A percentile compares a stretch with the other conserved stretches of the same genome.
Evolutionary conservation across 2,888 invertebrate species (phyloP).

Genomic region (Acanthacorydalis orientalis): DNA sequence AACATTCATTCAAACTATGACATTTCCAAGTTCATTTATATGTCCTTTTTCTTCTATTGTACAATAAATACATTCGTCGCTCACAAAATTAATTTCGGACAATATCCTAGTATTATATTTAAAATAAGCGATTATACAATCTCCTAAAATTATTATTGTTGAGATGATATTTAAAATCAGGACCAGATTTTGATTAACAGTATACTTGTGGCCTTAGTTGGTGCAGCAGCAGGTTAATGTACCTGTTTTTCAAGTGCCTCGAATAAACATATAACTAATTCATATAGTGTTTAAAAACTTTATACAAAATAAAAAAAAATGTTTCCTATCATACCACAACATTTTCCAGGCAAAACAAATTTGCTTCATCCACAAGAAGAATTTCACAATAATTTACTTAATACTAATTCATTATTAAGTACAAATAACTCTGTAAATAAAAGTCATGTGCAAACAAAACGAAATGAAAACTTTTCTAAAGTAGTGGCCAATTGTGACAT

Average conservation of each 20-base stretch:
- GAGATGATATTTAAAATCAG: too few species aligned
- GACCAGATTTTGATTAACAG: too few species aligned
- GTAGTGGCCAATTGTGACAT: constrained; percentile 7
- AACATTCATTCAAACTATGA: too few species aligned
- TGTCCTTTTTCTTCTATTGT: too few species aligned
- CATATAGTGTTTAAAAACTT: not conserved
- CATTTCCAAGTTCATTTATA: too few species aligned
- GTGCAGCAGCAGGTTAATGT: too few species aligned
- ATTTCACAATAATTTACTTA: not conserved
- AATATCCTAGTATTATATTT: too few species aligned
- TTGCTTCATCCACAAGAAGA: not conserved
- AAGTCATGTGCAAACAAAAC: constrained; percentile 3
- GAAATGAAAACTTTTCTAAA: not conserved
- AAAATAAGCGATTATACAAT: not conserved
- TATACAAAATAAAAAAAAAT: constrained; percentile 8
- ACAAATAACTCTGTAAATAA: constrained; percentile 7
- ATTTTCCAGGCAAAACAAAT: constrained; percentile 10
- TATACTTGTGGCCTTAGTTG: too few species aligned
- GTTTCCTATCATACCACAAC: constrained; percentile 17
- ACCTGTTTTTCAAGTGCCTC: too few species aligned
- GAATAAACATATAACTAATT: too few species aligned
- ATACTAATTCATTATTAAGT: not conserved
- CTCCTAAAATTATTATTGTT: not conserved
- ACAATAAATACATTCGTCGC: too few species aligned
- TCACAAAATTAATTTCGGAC: too few species aligned